These are phyloP conservation scores for Spodoptera litura DNA, from an alignment of 1,140 invertebrate species.

Conservation along the genomic window DNA sequence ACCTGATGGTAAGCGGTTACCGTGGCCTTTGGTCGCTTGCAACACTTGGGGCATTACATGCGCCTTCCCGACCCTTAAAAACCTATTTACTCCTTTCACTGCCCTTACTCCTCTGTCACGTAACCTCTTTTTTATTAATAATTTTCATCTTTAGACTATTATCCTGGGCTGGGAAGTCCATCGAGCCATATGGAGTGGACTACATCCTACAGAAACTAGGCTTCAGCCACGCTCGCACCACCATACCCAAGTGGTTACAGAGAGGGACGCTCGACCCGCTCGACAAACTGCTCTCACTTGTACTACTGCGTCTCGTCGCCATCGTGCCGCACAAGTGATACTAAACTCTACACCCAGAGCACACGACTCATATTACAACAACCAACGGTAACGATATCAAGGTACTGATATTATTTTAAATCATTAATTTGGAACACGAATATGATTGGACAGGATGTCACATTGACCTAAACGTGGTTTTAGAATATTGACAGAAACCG, in stretches of 20 bases:
- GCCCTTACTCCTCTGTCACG: too few relatives aligned
- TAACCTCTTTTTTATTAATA: background rate
- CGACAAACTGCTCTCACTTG: conserved; percentile 93
- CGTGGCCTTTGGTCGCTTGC: too few relatives aligned
- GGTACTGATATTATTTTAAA: background rate
- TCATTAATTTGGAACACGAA: background rate
- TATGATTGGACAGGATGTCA: background rate
- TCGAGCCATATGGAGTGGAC: conserved; percentile 98
- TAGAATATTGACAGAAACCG: conserved; percentile 28
- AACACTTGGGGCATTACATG: too few relatives aligned
- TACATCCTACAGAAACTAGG: conserved; percentile 98
- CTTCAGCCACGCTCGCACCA: conserved; percentile 98
- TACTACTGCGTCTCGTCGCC: conserved; percentile 89
- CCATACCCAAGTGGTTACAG: conserved; percentile 99
- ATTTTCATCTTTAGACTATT: conserved; percentile 88
- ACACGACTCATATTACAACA: background rate
- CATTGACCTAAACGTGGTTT: conserved; percentile 19
- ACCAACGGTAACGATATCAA: background rate
- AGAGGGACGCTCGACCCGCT: conserved; percentile 98
- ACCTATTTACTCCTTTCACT: too few relatives aligned
- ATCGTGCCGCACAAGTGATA: conserved; percentile 76
- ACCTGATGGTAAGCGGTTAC: too few relatives aligned
- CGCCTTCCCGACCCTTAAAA: too few relatives aligned
- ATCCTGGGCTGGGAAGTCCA: conserved; percentile 98
- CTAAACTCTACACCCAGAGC: background rate